Percentiles rank a stretch among this genome's conserved stretches.
phyloP scores from a whole-genome alignment of 1,140 invertebrate genomes.

The Ectropis grisescens region DNA sequence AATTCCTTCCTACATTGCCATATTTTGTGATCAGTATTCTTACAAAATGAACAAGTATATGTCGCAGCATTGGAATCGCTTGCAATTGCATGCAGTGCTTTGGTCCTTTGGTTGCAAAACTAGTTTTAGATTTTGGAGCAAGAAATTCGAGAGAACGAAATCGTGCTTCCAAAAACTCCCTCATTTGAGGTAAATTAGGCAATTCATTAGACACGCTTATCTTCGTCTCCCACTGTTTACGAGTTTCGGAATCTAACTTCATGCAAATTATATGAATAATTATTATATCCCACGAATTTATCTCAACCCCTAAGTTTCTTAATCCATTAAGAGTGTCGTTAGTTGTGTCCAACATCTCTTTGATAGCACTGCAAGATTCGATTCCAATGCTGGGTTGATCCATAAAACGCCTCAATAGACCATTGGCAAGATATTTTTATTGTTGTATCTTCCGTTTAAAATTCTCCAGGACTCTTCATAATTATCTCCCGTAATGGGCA shows the following conservation, averaged over 20 bases:
- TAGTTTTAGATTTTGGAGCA: background rate
- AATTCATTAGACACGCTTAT: background rate
- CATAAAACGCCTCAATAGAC: too few species aligned
- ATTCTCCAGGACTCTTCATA: too few species aligned
- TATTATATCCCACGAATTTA: background rate
- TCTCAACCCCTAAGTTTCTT: background rate
- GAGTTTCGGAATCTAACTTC: background rate
- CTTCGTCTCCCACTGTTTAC: background rate
- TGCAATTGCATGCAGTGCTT: too few species aligned
- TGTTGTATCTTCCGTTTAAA: too few species aligned
- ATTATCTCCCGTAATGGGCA: too few species aligned
- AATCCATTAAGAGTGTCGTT: background rate
- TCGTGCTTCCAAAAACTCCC: background rate
- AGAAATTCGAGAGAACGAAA: background rate
- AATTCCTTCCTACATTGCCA: slow-evolving; percentile 14
- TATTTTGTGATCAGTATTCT: slow-evolving; percentile 7
- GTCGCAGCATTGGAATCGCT: too few species aligned
- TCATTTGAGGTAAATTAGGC: background rate
- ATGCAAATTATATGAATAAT: background rate
- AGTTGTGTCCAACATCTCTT: too few species aligned
- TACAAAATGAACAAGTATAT: slow-evolving; percentile 6
- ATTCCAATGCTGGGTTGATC: too few species aligned
- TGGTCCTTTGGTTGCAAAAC: too few species aligned
- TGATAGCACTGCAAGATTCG: too few species aligned
- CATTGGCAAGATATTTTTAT: too few species aligned